Base-by-base conservation (phyloP, 2,797 vertebrate species). In the Octomys mimax region DNA sequence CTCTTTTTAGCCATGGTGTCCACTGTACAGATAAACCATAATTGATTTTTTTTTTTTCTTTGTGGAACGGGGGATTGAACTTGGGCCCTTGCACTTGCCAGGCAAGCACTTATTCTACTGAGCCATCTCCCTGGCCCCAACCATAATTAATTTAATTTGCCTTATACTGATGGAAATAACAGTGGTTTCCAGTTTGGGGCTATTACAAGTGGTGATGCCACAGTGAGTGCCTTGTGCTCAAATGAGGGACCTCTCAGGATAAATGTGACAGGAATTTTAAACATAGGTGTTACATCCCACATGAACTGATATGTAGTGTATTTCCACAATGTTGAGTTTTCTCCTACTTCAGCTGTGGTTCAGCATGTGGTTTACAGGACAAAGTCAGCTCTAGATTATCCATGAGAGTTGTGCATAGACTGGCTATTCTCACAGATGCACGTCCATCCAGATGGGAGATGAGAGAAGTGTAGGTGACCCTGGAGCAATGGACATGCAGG, bases 401-500 rank as follows among this genome's bases (percentile, higher is more conserved):
- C 3, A 16, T 42, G 36, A 52, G 19, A 31, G 49, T 26, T 13
- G 3, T 6, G 1, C 7, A 16, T 24, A 33, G 46, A 66, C 24
- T 57, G 61, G 61, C 62, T 86, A 62, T 66, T 2, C 66, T 18
- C 33, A 18, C 18, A 16, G 64, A 46, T 9, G 5, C 6, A 22
- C n/a, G 7, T n/a, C 78, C 36, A 28, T 57, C 70, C 57, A 31
- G 70, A 33, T 70, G 49, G 36, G 52, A 73, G 24, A 36, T 46
- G 16, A 46, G 26, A 19, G 24, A 10, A 26, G n/a, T 2, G 26
- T 26, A n/a, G 75, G 71, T n/a, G 13, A 54, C 26, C 12, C 1
- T 28, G 62, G 39, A 52, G 26, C 0, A 0, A n/a, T 49, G 28
- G 36, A 59, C 14, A 26, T 0, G 21, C 10, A 21, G 18, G 66